Base-by-base conservation (phyloP, 2,888 invertebrate species). In the Ditula angustiorana region DNA sequence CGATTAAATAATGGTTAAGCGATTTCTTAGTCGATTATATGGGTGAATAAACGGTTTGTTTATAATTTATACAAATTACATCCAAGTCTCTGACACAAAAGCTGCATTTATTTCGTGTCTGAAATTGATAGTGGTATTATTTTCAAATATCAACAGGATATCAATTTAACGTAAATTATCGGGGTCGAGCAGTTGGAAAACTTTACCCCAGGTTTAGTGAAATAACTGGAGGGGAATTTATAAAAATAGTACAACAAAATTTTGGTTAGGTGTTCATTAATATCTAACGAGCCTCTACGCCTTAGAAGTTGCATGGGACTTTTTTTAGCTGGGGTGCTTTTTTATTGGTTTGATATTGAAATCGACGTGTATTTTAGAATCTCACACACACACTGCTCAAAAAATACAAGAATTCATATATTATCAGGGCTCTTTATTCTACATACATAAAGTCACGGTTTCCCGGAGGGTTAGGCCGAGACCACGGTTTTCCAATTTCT, bases 161-260 rank as follows among this genome's bases (percentile, higher is more conserved):
- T 44, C 46, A 46, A 41, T 52, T 63, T 57, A 37, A 41, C 50
- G 24, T 26, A 58, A 63, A 52, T 44, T 63, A 63, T 28, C 21
- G 26, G 57, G 11, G 44, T 52, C 35, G 21, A 13, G 7, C 24
- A 30, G 33, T 30, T 24, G 16, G 50, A 60, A 56, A 63, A 58
- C 30, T 58, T 53, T 50, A 30, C 63, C 57, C 24, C 23, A 44
- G 33, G 57, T 46, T 52, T 52, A 46, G 13, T 52, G 24, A 30
- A 50, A 52, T 50, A 50, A 58, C 33, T 63, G 30, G 41, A 19
- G 50, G 57, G 57, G 44, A 58, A 44, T 46, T 21, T 24, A 57
- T 13, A 35, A 37, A 41, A 41, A 41, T 19, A 19, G 19, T 41
- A 41, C 41, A 41, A 41, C 41, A 41, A 41, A 41, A 41, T 41